Percentiles rank a stretch among this genome's conserved stretches.
phyloP scores from a whole-genome alignment of 2,888 invertebrate genomes.

The Epinotia brunnichana region DNA sequence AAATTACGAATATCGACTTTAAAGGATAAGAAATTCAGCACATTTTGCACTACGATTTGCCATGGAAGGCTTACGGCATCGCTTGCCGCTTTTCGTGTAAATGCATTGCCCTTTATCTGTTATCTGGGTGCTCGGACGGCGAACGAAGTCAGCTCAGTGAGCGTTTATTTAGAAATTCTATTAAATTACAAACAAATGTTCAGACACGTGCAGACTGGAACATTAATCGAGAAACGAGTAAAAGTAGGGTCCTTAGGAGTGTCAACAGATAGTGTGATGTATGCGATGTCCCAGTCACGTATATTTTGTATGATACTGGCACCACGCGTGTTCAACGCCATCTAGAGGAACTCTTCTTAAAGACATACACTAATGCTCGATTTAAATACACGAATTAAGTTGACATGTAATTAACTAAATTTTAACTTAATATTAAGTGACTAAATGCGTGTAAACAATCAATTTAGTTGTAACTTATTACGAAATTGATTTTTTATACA shows the following conservation, averaged over 20 bases:
- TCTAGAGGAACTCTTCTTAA: background rate
- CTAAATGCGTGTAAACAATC: no score
- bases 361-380: no score
- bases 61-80: slow-evolving; percentile 71
- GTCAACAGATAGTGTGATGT: background rate
- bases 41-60: slow-evolving; percentile 73
- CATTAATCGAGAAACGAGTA: background rate
- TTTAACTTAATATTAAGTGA: no score
- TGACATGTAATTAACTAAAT: no score
- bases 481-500: no score
- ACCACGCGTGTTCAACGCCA: background rate
- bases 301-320: background rate
- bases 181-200: slow-evolving; percentile 1
- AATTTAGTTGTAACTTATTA: no score
- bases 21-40: slow-evolving; percentile 60
- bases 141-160: slow-evolving; percentile 53
- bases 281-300: background rate
- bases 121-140: slow-evolving; percentile 67
- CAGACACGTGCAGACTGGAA: no score
- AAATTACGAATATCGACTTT: slow-evolving; percentile 49
- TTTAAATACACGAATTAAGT: no score
- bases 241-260: background rate
- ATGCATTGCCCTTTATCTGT: slow-evolving; percentile 63
- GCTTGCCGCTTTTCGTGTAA: slow-evolving; percentile 81
- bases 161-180: background rate